phyloP scores from a whole-genome alignment of 2,888 invertebrate species.

The Bruchidius siliquastri region DNA sequence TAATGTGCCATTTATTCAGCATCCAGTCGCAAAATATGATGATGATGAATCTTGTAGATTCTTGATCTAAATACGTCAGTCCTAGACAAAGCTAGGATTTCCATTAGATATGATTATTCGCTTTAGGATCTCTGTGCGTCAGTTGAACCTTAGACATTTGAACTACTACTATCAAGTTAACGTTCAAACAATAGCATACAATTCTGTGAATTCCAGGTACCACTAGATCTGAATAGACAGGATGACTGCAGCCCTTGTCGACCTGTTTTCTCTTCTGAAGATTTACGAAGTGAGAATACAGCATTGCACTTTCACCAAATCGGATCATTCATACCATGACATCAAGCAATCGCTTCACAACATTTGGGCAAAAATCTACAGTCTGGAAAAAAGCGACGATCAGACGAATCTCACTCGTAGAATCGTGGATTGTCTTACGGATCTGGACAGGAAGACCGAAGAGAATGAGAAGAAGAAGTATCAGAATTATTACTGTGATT shows the following conservation, averaged over 20 bases:
- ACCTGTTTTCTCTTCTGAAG: slow-evolving; percentile 8
- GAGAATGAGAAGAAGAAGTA: slow-evolving; percentile 28
- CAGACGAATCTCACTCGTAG: slow-evolving; percentile 21
- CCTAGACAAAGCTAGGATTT: no score
- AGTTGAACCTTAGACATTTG: no score
- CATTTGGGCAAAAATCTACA: slow-evolving; percentile 26
- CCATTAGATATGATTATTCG: no score
- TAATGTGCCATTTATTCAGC: no score
- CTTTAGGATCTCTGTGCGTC: no score
- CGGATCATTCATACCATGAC: slow-evolving; percentile 26
- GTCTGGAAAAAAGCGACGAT: slow-evolving; percentile 21
- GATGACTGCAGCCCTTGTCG: background rate
- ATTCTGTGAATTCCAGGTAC: no score
- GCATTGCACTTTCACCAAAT: slow-evolving; percentile 20
- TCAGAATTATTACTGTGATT: slow-evolving; percentile 19
- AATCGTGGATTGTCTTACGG: slow-evolving; percentile 22
- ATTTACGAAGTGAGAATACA: slow-evolving; percentile 19
- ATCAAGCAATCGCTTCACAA: slow-evolving; percentile 26
- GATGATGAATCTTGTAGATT: no score
- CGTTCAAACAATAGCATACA: no score
- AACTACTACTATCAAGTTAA: no score
- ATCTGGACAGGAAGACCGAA: slow-evolving; percentile 23
- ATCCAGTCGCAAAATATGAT: no score
- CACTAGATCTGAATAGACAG: background rate
- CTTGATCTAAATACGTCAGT: no score